These are phyloP conservation scores for Dendrophyllia cribrosa DNA, from an alignment of 64 coral and sea anemone species.

Conservation along the genomic window DNA sequence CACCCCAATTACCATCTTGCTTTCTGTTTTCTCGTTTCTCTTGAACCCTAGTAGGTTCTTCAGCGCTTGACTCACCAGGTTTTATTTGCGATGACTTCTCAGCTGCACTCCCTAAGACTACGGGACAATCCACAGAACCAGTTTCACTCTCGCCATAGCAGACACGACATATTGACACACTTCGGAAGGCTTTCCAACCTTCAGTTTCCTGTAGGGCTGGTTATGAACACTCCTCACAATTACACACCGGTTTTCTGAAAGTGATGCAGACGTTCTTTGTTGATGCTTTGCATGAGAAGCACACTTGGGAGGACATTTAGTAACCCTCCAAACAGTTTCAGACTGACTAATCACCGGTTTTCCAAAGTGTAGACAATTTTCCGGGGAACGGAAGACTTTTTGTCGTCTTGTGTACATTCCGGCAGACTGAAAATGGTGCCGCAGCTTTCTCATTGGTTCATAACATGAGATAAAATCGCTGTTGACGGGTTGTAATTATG, in stretches of 20 bases:
- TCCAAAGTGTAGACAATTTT: no score
- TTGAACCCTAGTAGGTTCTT: background rate
- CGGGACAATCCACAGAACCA: background rate
- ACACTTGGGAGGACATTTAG: background rate
- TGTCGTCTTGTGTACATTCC: no score
- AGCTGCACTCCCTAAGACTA: no score
- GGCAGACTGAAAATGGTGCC: no score
- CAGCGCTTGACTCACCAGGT: background rate
- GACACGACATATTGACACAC: background rate
- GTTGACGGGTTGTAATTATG: no score
- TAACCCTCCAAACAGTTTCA: slow-evolving; percentile 6
- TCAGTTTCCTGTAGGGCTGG: background rate
- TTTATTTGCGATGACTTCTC: background rate
- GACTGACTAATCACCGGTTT: no score
- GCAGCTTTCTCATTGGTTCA: no score
- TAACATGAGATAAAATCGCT: no score
- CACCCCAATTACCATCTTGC: background rate
- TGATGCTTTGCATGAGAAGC: background rate
- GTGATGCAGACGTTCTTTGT: background rate
- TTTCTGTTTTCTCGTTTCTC: background rate
- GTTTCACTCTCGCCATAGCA: background rate
- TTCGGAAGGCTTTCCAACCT: background rate
- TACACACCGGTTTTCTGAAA: background rate
- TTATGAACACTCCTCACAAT: background rate
- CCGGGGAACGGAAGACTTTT: no score